A percentile compares a stretch with the other conserved stretches of the same genome.
Conservation (phyloP, 2,113 vertebrate species). For the Saccopteryx bilineata region DNA sequence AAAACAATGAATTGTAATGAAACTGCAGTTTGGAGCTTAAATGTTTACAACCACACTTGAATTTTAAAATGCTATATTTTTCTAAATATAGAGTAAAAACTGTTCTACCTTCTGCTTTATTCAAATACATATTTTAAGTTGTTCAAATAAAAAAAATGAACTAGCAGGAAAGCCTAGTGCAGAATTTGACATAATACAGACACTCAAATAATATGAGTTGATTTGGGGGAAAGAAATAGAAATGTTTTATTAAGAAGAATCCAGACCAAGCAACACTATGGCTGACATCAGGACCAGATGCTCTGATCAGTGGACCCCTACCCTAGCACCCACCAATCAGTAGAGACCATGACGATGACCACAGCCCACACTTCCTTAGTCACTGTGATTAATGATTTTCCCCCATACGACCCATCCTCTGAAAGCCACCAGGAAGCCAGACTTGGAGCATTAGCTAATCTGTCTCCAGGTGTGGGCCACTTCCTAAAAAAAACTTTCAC, state of each 20-base stretch:
- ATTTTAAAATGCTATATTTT: conserved; percentile 11
- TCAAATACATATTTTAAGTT: neutral
- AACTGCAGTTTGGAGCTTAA: neutral
- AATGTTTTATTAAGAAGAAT: neutral
- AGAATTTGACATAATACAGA: neutral
- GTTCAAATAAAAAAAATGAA: conserved; percentile 31
- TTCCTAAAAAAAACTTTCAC: no score
- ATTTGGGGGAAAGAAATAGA: neutral
- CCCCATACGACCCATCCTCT: no score
- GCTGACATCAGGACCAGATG: no score
- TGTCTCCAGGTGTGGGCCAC: no score
- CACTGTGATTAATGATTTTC: no score
- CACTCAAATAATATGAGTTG: neutral
- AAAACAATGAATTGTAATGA: neutral
- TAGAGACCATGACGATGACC: no score
- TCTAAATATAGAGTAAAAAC: neutral
- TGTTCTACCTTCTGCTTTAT: neutral
- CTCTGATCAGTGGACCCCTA: no score
- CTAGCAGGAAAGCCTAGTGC: neutral
- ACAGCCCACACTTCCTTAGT: no score
- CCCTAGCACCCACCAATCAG: no score
- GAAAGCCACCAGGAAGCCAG: no score
- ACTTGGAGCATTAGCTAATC: no score
- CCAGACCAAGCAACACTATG: no score
- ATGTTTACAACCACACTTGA: neutral